Evolutionary conservation across 2,888 invertebrate species (phyloP).

Genomic region (Microdon myrmicae): DNA sequence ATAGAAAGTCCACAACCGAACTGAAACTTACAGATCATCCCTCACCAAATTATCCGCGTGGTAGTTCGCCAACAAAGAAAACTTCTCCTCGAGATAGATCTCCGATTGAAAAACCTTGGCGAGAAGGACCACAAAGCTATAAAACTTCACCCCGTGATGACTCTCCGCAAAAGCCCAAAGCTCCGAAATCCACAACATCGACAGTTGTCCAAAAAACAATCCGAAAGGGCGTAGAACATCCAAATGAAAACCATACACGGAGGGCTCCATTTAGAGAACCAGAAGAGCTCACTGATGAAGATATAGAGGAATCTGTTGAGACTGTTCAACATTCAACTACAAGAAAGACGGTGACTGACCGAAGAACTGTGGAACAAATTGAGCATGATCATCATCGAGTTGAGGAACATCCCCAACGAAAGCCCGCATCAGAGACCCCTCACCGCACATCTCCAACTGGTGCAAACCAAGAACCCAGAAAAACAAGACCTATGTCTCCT

Average conservation of each 20-base stretch:
- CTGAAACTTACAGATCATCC: not conserved
- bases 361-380: not conserved
- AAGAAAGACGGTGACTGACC: not conserved
- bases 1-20: not conserved
- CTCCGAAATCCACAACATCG: not conserved
- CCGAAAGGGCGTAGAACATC: slow-evolving; percentile 6
- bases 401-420: slow-evolving; percentile 2
- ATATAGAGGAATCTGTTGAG: slow-evolving; percentile 8
- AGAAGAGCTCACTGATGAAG: slow-evolving; percentile 4
- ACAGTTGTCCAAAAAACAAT: slow-evolving; percentile 2
- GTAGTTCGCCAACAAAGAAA: not conserved
- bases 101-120: slow-evolving; percentile 13
- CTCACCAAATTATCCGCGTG: not conserved
- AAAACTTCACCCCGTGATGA: slow-evolving; percentile 6
- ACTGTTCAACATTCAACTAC: no score
- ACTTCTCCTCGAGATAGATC: slow-evolving; percentile 10
- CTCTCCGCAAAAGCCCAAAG: slow-evolving; percentile 16
- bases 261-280: no score
- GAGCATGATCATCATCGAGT: slow-evolving; percentile 1
- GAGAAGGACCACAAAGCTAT: no score
- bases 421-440: slow-evolving; percentile 9
- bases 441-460: slow-evolving; percentile 6
- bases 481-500: slow-evolving; percentile 6
- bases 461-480: slow-evolving; percentile 8
- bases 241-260: no score